Conservation (phyloP, 1,140 invertebrate genomes). For the Drosophila rhopaloa region DNA sequence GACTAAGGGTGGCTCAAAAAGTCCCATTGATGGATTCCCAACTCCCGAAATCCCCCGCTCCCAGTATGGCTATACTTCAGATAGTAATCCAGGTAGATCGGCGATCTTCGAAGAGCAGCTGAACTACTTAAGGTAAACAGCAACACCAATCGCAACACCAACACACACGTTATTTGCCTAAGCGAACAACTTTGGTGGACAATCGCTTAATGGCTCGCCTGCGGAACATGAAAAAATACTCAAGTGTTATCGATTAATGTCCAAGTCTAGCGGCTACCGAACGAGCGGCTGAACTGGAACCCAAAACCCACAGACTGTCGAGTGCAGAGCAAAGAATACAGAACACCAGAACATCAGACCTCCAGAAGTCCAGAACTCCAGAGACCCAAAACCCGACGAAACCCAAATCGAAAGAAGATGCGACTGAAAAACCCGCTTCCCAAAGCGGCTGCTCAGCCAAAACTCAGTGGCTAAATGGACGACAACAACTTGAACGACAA, state of each 20-base stretch:
- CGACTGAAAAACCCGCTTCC: conserved; percentile 64
- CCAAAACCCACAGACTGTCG: conserved; percentile 1
- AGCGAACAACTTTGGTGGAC: conserved; percentile 66
- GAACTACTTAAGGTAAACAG: conserved; percentile 11
- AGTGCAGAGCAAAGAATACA: conserved; percentile 1
- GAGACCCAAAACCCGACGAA: conserved; percentile 12
- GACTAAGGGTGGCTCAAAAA: too few species aligned
- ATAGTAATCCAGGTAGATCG: conserved; percentile 3
- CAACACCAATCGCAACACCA: conserved; percentile 40
- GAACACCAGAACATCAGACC: neutral
- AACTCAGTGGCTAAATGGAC: conserved; percentile 81
- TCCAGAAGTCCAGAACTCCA: conserved; percentile 4
- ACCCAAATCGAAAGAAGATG: conserved; percentile 37
- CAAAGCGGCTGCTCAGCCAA: conserved; percentile 67
- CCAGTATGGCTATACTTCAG: neutral
- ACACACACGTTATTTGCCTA: conserved; percentile 12
- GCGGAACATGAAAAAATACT: conserved; percentile 84
- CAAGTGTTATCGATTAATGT: conserved; percentile 85
- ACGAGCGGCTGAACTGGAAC: conserved; percentile 66
- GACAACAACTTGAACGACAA: conserved; percentile 59
- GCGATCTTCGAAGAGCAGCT: conserved; percentile 10
- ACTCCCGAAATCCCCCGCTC: neutral
- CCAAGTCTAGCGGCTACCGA: conserved; percentile 84
- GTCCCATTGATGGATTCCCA: conserved; percentile 5
- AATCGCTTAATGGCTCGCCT: conserved; percentile 85